Evolutionary conservation across 2,888 invertebrate genomes (phyloP), one percentile per base, ranked within the genome.

Genomic region (Rotaria macrura): DNA sequence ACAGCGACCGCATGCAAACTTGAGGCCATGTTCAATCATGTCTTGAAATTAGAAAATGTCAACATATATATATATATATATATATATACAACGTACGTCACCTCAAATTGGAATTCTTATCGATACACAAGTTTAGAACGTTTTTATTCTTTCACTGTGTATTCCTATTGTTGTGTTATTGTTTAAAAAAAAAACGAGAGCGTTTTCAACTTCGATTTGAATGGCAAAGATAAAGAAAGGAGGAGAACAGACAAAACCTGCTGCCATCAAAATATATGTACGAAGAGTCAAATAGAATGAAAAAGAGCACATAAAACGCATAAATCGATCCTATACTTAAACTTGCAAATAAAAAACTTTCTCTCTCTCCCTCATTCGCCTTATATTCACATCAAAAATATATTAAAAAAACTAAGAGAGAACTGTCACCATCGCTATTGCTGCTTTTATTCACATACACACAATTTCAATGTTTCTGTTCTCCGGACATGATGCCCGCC

Each of bases 31-130:
- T 65, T 65, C 65, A 65, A 65, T 65, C 65, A 65, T 65, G 65
- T 65, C 65, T 65, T 65, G 65, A 65, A 65, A 65, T 65, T 65
- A 65, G 65, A 65, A 65, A 65, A 65, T 65, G 65, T 65, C 65
- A 65, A 65, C 52, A 52, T 52, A 52, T 52, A 52, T n/a, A n/a
- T n/a, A n/a, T n/a, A n/a, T n/a, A n/a, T 52, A 52, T 52, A 52
- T 52, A 49, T 52, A 52, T 52, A 52, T 52, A 49, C 49, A 52
- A 34, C 65, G 17, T 34, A 65, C 65, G 65, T 65, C 65, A 65
- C 65, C 34, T 29, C 23, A 34, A 65, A 29, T 65, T 29, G 20
- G 29, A 65, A 34, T 65, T 65, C 65, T 65, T 65, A 65, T 65
- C n/a, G 17, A 34, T 65, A n/a, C 12, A 29, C 12, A 29, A 14